Percentiles rank a stretch among this genome's conserved stretches.
Evolutionary conservation across 2,113 vertebrate species (phyloP).

Genomic region (Peromyscus leucopus): DNA sequence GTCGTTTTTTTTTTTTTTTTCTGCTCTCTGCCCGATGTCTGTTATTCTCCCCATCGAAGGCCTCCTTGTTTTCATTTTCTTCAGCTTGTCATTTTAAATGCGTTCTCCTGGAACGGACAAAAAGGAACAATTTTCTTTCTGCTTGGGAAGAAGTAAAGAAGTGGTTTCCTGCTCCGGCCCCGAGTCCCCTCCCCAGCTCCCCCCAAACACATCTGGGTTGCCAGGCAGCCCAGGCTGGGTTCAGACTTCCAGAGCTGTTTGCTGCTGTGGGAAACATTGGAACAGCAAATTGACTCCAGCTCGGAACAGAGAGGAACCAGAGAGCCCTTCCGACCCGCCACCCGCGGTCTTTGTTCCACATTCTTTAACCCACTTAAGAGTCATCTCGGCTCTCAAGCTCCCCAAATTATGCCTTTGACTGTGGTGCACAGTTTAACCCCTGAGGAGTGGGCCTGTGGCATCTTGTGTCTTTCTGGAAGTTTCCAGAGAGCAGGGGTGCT

Average conservation of each 20-base stretch:
- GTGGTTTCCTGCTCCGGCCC: conserved; percentile 27
- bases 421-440: not conserved
- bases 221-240: conserved; percentile 41
- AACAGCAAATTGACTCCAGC: conserved; percentile 52
- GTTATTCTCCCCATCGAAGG: not conserved
- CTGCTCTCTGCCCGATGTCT: not conserved
- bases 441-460: not conserved
- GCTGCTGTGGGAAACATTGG: conserved; percentile 50
- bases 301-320: not conserved
- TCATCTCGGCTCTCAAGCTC: not conserved
- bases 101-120: conserved; percentile 64
- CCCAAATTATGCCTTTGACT: not conserved
- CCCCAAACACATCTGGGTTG: conserved; percentile 57
- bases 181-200: not conserved
- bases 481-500: too few species aligned
- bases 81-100: conserved; percentile 65
- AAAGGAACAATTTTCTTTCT: conserved; percentile 70
- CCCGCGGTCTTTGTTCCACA: conserved; percentile 20
- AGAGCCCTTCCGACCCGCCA: not conserved
- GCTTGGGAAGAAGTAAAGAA: conserved; percentile 70
- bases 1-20: not conserved
- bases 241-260: conserved; percentile 51
- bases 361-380: conserved; percentile 17
- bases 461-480: rapidly evolving
- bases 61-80: conserved; percentile 64